Conservation (phyloP, 1,140 invertebrate species). For the Drosophila fuyamai region DNA sequence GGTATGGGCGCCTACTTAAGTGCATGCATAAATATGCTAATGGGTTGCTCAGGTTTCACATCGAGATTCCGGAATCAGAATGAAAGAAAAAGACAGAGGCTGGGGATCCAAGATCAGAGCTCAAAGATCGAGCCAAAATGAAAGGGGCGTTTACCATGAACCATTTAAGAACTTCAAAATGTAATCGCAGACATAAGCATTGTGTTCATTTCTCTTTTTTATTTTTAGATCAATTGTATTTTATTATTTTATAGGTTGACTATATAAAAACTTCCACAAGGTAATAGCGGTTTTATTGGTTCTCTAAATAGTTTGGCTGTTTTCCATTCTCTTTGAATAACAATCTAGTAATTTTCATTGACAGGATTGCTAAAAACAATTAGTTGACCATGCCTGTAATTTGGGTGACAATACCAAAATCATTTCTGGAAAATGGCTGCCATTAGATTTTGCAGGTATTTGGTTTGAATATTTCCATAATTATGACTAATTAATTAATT, state of each 20-base stretch:
- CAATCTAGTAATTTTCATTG: neutral
- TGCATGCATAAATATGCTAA: conserved; percentile 38
- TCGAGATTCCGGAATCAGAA: conserved; percentile 1
- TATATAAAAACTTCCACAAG: neutral
- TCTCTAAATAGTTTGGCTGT: neutral
- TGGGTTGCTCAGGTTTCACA: conserved; percentile 13
- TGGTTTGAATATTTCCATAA: conserved; percentile 8
- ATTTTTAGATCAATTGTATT: neutral
- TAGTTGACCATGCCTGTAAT: neutral
- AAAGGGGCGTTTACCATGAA: conserved; percentile 21
- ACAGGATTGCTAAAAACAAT: neutral
- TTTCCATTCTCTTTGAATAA: neutral
- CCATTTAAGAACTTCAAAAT: conserved; percentile 3
- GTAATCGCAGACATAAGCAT: conserved; percentile 6
- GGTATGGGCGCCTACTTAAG: conserved; percentile 1
- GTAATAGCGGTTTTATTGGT: neutral
- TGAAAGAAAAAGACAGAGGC: conserved; percentile 10
- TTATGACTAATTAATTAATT: conserved; percentile 3
- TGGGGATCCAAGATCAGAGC: conserved; percentile 2
- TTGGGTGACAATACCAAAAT: no score
- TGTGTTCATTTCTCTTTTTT: neutral
- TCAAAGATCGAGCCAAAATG: conserved; percentile 7
- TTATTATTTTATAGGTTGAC: no score
- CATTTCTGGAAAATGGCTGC: neutral
- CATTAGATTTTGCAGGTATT: conserved; percentile 11